Base-by-base conservation (phyloP, 2,888 invertebrate species). In the Sericinus montela region DNA sequence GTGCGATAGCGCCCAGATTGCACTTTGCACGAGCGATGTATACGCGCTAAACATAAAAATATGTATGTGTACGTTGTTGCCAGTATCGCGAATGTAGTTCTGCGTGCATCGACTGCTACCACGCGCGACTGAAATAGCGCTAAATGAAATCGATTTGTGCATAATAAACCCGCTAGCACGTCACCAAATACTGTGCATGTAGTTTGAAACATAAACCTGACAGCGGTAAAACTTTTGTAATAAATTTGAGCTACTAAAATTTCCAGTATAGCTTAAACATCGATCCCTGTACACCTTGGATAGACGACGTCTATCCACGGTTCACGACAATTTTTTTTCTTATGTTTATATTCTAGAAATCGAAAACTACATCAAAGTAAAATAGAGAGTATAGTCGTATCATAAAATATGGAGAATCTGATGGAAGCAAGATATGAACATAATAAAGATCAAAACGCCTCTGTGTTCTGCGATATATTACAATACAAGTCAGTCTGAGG, bases 121-220 rank as follows among this genome's bases (percentile, higher is more conserved):
- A 52, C 59, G 53, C 55, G 67, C 69, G 71, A 72, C 72, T 67
- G 57, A 73, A 75, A 75, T 71, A 74, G 56, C 62, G 61, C 58
- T 65, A 64, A 71, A 67, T 70, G 63, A 67, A 75, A 73, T 70
- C 66, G 65, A 72, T 72, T 73, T 59, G 52, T 62, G 62, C 57
- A 67, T 67, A 59, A 56, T 60, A 64, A 59, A 42, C 34, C 28
- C 10, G 29, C 43, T 36, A n/a, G n/a, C n/a, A n/a, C n/a, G n/a
- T n/a, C n/a, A 37, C 25, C 40, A 14, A 51, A 42, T 39, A 41
- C 38, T 19, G 42, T 34, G 36, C 45, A 28, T 35, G 34, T 15
- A 40, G 36, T 41, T 39, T 40, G 37, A 40, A 44, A 50, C 37
- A 36, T 41, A 45, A 49, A 7, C 30, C 41, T 23, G 41, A n/a